Base-by-base conservation (phyloP, 2,113 vertebrate genomes). In the Erinaceus europaeus region DNA sequence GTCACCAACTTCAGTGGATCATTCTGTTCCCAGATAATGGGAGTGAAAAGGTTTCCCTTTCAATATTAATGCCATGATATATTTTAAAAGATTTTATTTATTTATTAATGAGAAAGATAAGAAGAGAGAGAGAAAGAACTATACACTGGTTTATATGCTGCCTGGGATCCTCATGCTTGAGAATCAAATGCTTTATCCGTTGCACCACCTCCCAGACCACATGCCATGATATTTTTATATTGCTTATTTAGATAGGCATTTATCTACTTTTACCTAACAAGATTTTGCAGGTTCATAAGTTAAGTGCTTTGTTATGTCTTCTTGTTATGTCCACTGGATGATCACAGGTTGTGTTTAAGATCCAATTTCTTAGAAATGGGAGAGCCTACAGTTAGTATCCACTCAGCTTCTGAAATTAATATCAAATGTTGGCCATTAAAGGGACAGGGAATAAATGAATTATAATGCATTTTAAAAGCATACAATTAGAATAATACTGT, bases 391-490 rank as follows among this genome's bases (percentile, higher is more conserved):
- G 27, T 79, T 55, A 44, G 68, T 90, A 91, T 46, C 32, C 44
- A 65, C 20, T 29, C 48, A 78, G 9, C 87, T 87, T 86, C 74
- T 68, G 87, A 92, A 94, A 91, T 92, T 94, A 95, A 94, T 89
- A 89, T 84, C 53, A 90, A 91, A 90, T 78, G n/a, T 79, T 92
- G 65, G 64, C 79, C 55, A 85, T 79, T 86, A 77, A 89, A 91
- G 6, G 32, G 34, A 48, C 40, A 82, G 84, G 88, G 77, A 89
- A 87, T 38, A 90, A 94, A 79, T 95, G 90, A 91, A 79, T 91
- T 73, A 11, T 84, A 82, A 90, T 85, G 78, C 29, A 74, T 91
- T 91, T 90, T 84, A 72, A 61, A n/a, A 76, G 67, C 65, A 88
- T 86, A 85, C 75, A 95, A 93, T 93, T 89, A 94, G 84, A 89